These are phyloP conservation scores for Latrodectus elegans DNA, from an alignment of 2,888 invertebrate species.

Conservation along the genomic window DNA sequence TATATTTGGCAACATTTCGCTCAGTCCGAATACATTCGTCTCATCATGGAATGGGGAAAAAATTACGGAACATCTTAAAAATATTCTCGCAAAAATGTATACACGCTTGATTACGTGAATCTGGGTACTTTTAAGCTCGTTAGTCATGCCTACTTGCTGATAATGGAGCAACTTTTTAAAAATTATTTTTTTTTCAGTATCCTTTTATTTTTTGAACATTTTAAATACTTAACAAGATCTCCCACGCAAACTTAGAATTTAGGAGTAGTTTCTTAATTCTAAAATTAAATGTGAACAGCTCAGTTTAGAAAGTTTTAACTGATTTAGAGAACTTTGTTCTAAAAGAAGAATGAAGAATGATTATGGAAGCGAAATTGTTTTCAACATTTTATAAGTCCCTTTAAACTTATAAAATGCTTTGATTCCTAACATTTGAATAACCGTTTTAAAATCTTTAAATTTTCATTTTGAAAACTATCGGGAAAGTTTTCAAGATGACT, in stretches of 20 bases:
- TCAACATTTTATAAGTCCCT: too few relatives aligned
- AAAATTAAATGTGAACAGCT: background rate
- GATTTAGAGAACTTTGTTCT: background rate
- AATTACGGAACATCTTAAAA: background rate
- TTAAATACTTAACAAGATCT: background rate
- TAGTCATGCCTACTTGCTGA: constrained; percentile 32
- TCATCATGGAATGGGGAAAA: background rate
- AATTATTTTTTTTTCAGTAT: background rate
- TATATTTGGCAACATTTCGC: constrained; percentile 41
- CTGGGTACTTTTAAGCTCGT: constrained; percentile 28
- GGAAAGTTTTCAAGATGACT: too few relatives aligned
- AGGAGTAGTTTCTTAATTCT: background rate
- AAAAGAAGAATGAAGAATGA: background rate
- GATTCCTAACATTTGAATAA: too few relatives aligned
- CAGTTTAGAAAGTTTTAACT: background rate
- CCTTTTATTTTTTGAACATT: background rate
- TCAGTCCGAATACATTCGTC: background rate
- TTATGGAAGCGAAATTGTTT: too few relatives aligned
- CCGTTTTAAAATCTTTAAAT: too few relatives aligned
- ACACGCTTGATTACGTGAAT: constrained; percentile 38
- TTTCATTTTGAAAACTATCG: too few relatives aligned
- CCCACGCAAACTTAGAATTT: background rate
- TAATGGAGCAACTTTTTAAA: constrained; percentile 6
- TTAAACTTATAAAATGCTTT: too few relatives aligned
- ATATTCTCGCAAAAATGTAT: background rate